Evolutionary conservation across 2,888 invertebrate genomes (phyloP).

Genomic region (Biston stratarius): DNA sequence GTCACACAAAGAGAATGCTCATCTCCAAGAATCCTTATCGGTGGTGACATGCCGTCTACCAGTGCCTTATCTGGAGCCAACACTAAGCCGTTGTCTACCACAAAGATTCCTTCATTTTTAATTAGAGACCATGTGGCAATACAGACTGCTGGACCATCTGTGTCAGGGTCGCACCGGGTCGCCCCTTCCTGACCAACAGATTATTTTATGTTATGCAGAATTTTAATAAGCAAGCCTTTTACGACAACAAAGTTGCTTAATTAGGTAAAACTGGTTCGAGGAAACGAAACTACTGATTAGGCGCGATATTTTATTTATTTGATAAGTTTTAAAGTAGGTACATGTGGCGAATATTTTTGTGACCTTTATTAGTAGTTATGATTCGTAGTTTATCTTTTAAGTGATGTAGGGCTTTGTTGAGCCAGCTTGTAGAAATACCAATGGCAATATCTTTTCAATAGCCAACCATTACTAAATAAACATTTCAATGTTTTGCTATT

Average conservation of each 20-base stretch:
- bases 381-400: neutral
- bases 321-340: neutral
- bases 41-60: conserved; percentile 82
- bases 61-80: conserved; percentile 58
- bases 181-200: conserved; percentile 68
- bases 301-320: conserved; percentile 15
- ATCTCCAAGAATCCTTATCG: conserved; percentile 59
- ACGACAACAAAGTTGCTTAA: conserved; percentile 72
- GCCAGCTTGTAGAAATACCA: too few species aligned
- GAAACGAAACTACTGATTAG: conserved; percentile 62
- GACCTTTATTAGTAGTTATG: neutral
- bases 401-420: neutral
- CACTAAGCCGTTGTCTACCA: conserved; percentile 59
- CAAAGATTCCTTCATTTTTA: conserved; percentile 73
- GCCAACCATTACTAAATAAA: too few species aligned
- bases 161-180: conserved; percentile 66
- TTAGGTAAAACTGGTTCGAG: conserved; percentile 65
- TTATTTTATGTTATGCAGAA: conserved; percentile 41
- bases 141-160: conserved; percentile 18
- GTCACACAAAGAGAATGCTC: conserved; percentile 44
- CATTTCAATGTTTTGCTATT: too few species aligned
- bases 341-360: neutral
- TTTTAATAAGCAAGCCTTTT: conserved; percentile 48
- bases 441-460: too few species aligned
- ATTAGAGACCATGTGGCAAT: conserved; percentile 54